These are phyloP conservation scores for Choloepus hoffmanni DNA, from an alignment of 2,113 vertebrate species.

Conservation along the genomic window DNA sequence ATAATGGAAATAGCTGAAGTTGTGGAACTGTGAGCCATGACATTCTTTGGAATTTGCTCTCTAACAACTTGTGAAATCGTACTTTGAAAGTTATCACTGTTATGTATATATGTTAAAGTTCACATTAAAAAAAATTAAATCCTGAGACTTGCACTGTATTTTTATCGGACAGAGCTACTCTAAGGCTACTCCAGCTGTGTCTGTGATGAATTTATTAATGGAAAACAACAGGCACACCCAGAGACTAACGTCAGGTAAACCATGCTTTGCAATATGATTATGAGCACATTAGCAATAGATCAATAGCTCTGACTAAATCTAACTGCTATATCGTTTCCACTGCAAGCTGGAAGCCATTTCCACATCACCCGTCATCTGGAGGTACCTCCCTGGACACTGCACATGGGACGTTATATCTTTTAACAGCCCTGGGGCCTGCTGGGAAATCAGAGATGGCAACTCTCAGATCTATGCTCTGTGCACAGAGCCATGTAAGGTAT, in stretches of 20 bases:
- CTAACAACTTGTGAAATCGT: too few species aligned
- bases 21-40: too few species aligned
- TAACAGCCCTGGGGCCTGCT: not conserved
- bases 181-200: not conserved
- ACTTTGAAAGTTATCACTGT: too few species aligned
- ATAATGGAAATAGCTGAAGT: too few species aligned
- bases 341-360: not conserved
- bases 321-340: not conserved
- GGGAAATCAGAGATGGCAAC: not conserved
- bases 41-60: too few species aligned
- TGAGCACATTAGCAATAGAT: not conserved
- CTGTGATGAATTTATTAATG: not conserved
- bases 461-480: not conserved
- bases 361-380: not conserved
- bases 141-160: not conserved
- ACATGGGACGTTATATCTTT: not conserved
- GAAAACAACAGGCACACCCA: not conserved
- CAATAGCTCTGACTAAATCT: not conserved
- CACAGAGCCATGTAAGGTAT: not conserved
- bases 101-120: too few species aligned
- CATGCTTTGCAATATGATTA: not conserved
- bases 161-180: not conserved
- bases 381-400: not conserved
- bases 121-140: too few species aligned
- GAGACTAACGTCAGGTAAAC: not conserved